Evolutionary conservation across 1,140 invertebrate genomes (phyloP).

Genomic region (Penaeus indicus): DNA sequence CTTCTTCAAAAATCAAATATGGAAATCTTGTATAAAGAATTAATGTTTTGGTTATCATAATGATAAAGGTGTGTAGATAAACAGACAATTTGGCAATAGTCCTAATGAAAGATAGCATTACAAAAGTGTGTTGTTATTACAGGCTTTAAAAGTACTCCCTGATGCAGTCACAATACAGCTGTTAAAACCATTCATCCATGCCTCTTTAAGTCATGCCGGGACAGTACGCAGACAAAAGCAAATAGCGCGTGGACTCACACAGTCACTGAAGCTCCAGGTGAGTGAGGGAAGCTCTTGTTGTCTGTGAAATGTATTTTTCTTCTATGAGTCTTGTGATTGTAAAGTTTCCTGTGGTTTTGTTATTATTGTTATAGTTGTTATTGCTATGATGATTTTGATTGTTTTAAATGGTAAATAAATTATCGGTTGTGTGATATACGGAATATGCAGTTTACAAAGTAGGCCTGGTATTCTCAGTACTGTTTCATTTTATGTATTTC

Average conservation of each 20-base stretch:
- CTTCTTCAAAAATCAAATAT: no score
- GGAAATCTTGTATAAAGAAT: no score
- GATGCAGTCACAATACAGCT: slow-evolving; percentile 51
- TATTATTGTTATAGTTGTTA: no score
- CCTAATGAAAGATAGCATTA: not conserved
- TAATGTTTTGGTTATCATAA: no score
- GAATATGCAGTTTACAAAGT: no score
- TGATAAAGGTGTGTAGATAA: no score
- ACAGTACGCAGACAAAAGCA: slow-evolving; percentile 43
- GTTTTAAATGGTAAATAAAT: no score
- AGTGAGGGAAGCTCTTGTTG: slow-evolving; percentile 3
- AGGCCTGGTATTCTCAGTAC: no score
- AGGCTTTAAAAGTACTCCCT: slow-evolving; percentile 53
- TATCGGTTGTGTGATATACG: no score
- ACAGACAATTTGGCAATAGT: no score
- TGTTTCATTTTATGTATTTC: no score
- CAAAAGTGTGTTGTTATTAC: not conserved
- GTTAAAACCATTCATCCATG: slow-evolving; percentile 54
- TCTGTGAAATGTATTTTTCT: not conserved
- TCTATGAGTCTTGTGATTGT: not conserved
- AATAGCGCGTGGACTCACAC: slow-evolving; percentile 46
- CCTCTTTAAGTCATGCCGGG: slow-evolving; percentile 30
- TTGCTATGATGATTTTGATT: no score
- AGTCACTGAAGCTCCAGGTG: slow-evolving; percentile 58
- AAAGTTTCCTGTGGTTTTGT: slow-evolving; percentile 18